Conservation (phyloP, 2,888 invertebrate genomes). For the Atherix ibis region DNA sequence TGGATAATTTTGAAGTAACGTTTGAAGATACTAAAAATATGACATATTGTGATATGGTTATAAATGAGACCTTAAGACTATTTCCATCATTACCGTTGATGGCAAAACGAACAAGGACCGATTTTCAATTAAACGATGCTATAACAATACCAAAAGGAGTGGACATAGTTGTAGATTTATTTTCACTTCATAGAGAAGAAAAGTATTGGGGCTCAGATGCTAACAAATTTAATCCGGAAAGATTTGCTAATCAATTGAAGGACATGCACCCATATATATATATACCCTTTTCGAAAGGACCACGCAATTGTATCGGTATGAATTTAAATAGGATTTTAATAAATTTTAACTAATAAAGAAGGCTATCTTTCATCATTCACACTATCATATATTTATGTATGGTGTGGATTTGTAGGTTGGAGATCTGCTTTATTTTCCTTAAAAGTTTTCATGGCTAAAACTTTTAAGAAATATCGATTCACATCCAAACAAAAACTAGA, state of each 20-base stretch:
- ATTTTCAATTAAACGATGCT: background rate
- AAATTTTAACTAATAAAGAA: no score
- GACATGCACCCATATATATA: background rate
- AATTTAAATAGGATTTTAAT: background rate
- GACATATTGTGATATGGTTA: background rate
- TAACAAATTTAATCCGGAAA: background rate
- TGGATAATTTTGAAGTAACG: background rate
- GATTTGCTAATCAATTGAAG: no score
- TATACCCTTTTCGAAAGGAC: background rate
- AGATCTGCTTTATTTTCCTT: background rate
- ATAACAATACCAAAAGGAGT: background rate
- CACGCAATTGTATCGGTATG: background rate
- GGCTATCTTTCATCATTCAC: no score
- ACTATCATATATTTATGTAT: no score
- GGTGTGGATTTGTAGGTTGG: no score
- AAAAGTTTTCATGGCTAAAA: background rate
- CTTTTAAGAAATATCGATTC: background rate
- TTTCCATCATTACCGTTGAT: background rate
- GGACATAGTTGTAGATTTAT: background rate
- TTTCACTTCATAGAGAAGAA: background rate
- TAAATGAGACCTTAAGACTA: background rate
- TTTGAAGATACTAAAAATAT: background rate
- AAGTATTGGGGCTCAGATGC: background rate
- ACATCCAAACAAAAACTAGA: background rate
- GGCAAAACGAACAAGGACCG: background rate